A percentile compares a stretch with the other conserved stretches of the same genome.
Conservation (phyloP, 2,113 vertebrate species). For the Cephalopholis sonnerati region DNA sequence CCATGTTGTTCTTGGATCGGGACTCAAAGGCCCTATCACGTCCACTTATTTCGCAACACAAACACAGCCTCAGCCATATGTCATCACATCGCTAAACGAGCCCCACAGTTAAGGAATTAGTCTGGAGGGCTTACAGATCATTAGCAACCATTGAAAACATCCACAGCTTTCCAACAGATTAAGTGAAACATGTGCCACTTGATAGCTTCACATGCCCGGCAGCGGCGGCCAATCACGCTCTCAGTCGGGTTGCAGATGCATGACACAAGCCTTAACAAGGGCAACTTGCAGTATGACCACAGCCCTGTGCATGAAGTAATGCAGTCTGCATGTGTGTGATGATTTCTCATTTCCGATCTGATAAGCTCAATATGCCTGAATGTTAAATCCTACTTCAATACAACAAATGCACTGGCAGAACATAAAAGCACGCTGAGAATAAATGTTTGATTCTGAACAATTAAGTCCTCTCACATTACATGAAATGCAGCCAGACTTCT, state of each 20-base stretch:
- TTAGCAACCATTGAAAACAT: conserved; percentile 53
- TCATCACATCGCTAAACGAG: conserved; percentile 42
- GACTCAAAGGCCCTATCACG: conserved; percentile 50
- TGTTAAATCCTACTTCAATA: background rate
- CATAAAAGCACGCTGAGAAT: conserved; percentile 3
- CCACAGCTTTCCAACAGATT: conserved; percentile 50
- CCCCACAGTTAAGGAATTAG: conserved; percentile 40
- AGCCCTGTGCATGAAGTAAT: background rate
- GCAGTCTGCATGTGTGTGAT: background rate
- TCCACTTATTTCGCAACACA: conserved; percentile 49
- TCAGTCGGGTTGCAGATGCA: conserved; percentile 1
- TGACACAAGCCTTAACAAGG: background rate
- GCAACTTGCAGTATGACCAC: background rate
- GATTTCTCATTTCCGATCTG: background rate
- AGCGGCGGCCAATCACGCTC: conserved; percentile 9
- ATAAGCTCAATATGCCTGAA: background rate
- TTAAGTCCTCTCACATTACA: conserved; percentile 38
- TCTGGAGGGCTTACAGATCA: conserved; percentile 37
- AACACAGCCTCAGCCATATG: conserved; percentile 48
- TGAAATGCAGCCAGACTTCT: conserved; percentile 34
- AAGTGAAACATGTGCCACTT: conserved; percentile 39
- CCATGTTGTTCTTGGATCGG: conserved; percentile 52
- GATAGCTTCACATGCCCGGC: conserved; percentile 19
- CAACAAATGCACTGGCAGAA: conserved; percentile 23
- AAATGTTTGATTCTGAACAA: conserved; percentile 31